A percentile compares a stretch with the other conserved stretches of the same genome.
These are phyloP conservation scores for Clytia hemisphaerica DNA, from an alignment of 30 jellyfish, hydroid and myxozoan species.

Conservation along the genomic window DNA sequence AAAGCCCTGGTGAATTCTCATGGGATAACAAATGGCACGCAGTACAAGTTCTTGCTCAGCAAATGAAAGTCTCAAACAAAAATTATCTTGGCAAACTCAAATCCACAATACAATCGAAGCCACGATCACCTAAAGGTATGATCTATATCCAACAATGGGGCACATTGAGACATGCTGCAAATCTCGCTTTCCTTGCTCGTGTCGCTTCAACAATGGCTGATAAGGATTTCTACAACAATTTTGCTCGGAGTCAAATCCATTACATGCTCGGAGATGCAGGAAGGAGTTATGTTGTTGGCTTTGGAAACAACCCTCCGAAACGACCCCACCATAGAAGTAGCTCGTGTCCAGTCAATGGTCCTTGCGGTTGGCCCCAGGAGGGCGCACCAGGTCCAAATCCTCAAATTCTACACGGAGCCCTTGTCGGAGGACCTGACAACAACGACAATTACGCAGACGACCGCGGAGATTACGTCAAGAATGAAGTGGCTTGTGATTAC, in stretches of 20 bases:
- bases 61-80: conserved; percentile 9
- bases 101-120: conserved; percentile 3
- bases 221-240: conserved; percentile 24
- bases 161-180: conserved; percentile 50
- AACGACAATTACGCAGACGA: conserved; percentile 35
- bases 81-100: neutral
- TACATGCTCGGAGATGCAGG: conserved; percentile 54
- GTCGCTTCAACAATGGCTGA: conserved; percentile 32
- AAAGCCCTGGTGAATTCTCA: conserved; percentile 39
- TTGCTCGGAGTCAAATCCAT: conserved; percentile 45
- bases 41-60: conserved; percentile 39
- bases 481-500: conserved; percentile 62
- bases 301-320: conserved; percentile 47
- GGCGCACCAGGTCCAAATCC: conserved; percentile 36
- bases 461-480: conserved; percentile 46
- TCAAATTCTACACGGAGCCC: conserved; percentile 54
- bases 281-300: conserved; percentile 62
- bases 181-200: conserved; percentile 45
- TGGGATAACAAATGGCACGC: conserved; percentile 68
- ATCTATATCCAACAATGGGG: conserved; percentile 53
- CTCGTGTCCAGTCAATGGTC: conserved; percentile 50
- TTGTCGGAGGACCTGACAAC: conserved; percentile 65
- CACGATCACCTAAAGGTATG: conserved; percentile 46
- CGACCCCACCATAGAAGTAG: conserved; percentile 62
- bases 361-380: conserved; percentile 40